Base-by-base conservation (phyloP, 2,888 invertebrate species). In the Eupithecia vulgata region DNA sequence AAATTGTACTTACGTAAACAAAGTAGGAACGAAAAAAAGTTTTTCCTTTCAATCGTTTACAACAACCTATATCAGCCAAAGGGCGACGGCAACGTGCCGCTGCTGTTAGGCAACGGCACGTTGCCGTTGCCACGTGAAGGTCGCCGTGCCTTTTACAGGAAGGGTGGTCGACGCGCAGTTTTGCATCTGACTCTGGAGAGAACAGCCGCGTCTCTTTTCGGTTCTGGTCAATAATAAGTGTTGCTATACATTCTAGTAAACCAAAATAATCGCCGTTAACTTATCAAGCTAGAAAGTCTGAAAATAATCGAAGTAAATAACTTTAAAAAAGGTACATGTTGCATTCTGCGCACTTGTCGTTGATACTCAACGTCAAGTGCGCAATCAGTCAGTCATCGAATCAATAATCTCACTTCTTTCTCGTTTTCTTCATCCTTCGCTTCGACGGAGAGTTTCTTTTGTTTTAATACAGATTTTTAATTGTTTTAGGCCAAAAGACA, bases 401-500 rank as follows among this genome's bases (percentile, higher is more conserved):
- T n/a, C n/a, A n/a, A 5, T 7, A 48, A 48, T 48, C n/a, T n/a
- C n/a, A 48, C 48, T 52, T 0, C 21, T 4, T 52, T 52, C 10
- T 21, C 10, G n/a, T 17, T 17, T 2, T 45, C 3, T 52, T 45
- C 45, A 17, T 45, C 6, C 17, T 45, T 57, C 57, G 57, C 25
- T 61, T 61, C 34, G 61, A 15, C 17, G 34, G 34, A 61, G 34
- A 7, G 34, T 59, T 17, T 34, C n/a, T n/a, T n/a, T n/a, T n/a
- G n/a, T n/a, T n/a, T n/a, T n/a, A n/a, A n/a, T n/a, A n/a, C n/a
- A n/a, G n/a, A n/a, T 64, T 45, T n/a, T 7, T 70, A 71, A 78
- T 64, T 42, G 80, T 94, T 92, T 45, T 91, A 98, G 98, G 91
- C 98, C 99, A 78, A 98, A 98, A 95, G 97, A 96, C 88, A 98